phyloP scores from a whole-genome alignment of 2,888 invertebrate species.

The Drosophila putrida region DNA sequence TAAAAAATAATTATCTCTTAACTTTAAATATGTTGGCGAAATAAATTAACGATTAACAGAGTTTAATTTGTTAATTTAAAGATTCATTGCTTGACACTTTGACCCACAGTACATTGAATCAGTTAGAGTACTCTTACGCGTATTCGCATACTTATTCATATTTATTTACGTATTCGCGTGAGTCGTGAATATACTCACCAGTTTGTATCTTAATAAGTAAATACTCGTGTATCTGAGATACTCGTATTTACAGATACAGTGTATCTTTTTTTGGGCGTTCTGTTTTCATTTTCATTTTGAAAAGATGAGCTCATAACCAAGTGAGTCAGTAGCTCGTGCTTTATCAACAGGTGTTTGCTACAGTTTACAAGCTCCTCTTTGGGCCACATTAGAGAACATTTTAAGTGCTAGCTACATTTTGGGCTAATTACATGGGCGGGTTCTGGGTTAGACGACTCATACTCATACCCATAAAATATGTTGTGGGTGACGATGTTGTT shows the following conservation, averaged over 20 bases:
- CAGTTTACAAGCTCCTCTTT: slow-evolving; percentile 28
- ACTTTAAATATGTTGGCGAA: no score
- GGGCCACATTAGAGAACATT: slow-evolving; percentile 17
- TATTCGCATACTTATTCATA: neutral
- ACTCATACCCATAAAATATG: slow-evolving; percentile 1
- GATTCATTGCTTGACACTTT: neutral
- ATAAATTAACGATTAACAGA: neutral
- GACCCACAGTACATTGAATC: neutral
- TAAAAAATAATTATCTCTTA: no score
- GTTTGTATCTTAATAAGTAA: slow-evolving; percentile 23
- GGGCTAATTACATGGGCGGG: slow-evolving; percentile 47
- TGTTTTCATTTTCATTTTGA: slow-evolving; percentile 15
- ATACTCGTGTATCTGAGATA: slow-evolving; percentile 4
- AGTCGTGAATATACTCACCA: slow-evolving; percentile 14
- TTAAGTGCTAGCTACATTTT: slow-evolving; percentile 12
- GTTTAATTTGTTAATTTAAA: neutral
- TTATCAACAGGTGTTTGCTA: slow-evolving; percentile 41
- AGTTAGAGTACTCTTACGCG: neutral
- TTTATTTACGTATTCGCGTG: slow-evolving; percentile 11
- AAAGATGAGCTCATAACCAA: slow-evolving; percentile 48
- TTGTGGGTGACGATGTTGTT: slow-evolving; percentile 19
- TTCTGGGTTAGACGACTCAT: slow-evolving; percentile 12
- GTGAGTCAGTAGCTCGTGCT: slow-evolving; percentile 40
- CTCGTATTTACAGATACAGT: slow-evolving; percentile 1
- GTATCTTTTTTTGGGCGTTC: slow-evolving; percentile 6